phyloP scores from a whole-genome alignment of 2,113 vertebrate species.

The Brachyhypopomus gauderio region DNA sequence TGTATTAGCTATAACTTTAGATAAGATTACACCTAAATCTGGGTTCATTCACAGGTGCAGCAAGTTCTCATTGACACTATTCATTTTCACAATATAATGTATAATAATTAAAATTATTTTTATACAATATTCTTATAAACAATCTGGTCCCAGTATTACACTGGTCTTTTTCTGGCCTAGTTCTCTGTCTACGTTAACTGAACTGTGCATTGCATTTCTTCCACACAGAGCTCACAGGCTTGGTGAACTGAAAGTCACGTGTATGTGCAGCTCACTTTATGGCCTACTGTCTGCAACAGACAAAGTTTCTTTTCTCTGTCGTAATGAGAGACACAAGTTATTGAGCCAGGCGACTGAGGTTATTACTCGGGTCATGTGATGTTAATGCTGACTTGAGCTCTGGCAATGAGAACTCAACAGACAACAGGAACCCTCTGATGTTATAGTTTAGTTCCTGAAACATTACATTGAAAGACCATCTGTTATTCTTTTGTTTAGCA shows the following conservation, averaged over 20 bases:
- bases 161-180: neutral
- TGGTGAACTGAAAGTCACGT: slow-evolving; percentile 37
- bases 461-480: neutral
- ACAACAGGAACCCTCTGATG: slow-evolving; percentile 17
- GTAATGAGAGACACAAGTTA: slow-evolving; percentile 51
- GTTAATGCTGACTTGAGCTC: neutral
- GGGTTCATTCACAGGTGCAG: too few relatives aligned
- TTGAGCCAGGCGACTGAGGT: slow-evolving; percentile 48
- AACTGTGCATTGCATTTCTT: slow-evolving; percentile 15
- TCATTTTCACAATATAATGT: too few relatives aligned
- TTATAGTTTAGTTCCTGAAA: neutral
- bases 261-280: slow-evolving; percentile 32
- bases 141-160: neutral
- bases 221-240: slow-evolving; percentile 28
- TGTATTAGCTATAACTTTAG: too few relatives aligned
- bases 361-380: slow-evolving; percentile 45
- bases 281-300: slow-evolving; percentile 48
- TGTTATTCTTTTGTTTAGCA: neutral
- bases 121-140: neutral
- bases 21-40: too few relatives aligned
- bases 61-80: too few relatives aligned
- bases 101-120: neutral
- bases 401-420: neutral
- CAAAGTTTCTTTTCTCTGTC: slow-evolving; percentile 55
- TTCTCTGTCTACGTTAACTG: slow-evolving; percentile 10